These are phyloP conservation scores for Hippocampus barbouri DNA, from an alignment of 2,113 vertebrate species.

Conservation along the genomic window DNA sequence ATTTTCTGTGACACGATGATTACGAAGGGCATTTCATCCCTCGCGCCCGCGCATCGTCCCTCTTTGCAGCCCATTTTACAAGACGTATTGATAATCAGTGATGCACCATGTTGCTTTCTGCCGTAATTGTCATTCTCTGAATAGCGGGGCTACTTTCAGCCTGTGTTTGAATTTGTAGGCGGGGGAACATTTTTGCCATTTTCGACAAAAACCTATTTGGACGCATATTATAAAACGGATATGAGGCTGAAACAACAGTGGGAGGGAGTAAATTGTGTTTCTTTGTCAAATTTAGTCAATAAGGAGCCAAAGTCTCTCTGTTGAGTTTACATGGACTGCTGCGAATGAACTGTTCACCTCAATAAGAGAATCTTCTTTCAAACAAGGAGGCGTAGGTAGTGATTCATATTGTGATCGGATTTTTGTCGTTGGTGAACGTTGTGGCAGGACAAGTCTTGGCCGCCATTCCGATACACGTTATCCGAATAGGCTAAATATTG, in stretches of 20 bases:
- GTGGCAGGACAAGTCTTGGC: too few species aligned
- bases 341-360: too few species aligned
- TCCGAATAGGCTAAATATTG: too few species aligned
- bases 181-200: conserved; percentile 12
- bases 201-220: conserved; percentile 21
- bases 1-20: conserved; percentile 2
- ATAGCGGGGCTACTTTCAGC: conserved; percentile 17
- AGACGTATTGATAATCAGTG: conserved; percentile 27
- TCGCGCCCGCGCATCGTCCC: conserved; percentile 7
- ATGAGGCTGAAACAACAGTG: neutral
- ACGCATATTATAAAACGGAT: conserved; percentile 4
- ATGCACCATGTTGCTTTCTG: conserved; percentile 10
- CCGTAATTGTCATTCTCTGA: conserved; percentile 13
- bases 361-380: too few species aligned
- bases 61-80: conserved; percentile 3
- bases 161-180: neutral
- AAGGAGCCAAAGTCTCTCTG: too few species aligned
- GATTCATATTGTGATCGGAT: too few species aligned
- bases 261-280: neutral
- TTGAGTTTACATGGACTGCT: too few species aligned
- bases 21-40: conserved; percentile 11
- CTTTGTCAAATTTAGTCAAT: neutral
- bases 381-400: too few species aligned
- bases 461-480: too few species aligned
- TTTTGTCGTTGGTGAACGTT: too few species aligned